Evolutionary conservation across 2,888 invertebrate species (phyloP), one percentile per base, ranked within the genome.

Genomic region (Rhagonycha fulva): DNA sequence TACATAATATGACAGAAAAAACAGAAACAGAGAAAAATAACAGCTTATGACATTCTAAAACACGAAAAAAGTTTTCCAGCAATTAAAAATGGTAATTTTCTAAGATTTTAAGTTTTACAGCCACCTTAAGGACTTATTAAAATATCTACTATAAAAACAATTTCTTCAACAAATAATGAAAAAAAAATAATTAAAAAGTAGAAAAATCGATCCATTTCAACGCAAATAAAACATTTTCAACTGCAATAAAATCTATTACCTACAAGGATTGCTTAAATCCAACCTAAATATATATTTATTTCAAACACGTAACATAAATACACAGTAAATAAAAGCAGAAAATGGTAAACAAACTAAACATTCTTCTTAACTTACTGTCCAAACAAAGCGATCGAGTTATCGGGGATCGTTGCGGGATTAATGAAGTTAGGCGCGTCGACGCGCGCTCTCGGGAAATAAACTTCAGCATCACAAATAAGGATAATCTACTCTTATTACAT

Each of bases 321-420:
- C 61, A 70, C 47, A 10, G 62, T 30, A 68, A 61, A 70, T 67
- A 26, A 75, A 77, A 74, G 72, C 70, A 76, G 69, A 80, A 84
- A 86, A 85, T 85, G 84, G 83, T 82, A 84, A 83, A 85, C 84
- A 87, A 87, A 87, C 85, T 86, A 79, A 81, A 83, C 84, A 87
- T 87, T 84, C 84, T 84, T 87, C 87, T 87, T 87, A 87, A 87
- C 87, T 87, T 87, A 85, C 86, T 83, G 80, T 74, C 76, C 82
- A 87, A 87, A 87, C 84, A 87, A 82, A 83, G 78, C 82, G 84
- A 86, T 86, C 85, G 81, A 84, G 84, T 87, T 87, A 85, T 80
- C 79, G 72, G 78, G 81, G 83, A 82, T 83, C 83, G 81, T 80
- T 80, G 80, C 79, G 81, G 81, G 76, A 77, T 79, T 85, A 85